Conservation (phyloP, 2,888 invertebrate species). For the Trichacis sp. region DNA sequence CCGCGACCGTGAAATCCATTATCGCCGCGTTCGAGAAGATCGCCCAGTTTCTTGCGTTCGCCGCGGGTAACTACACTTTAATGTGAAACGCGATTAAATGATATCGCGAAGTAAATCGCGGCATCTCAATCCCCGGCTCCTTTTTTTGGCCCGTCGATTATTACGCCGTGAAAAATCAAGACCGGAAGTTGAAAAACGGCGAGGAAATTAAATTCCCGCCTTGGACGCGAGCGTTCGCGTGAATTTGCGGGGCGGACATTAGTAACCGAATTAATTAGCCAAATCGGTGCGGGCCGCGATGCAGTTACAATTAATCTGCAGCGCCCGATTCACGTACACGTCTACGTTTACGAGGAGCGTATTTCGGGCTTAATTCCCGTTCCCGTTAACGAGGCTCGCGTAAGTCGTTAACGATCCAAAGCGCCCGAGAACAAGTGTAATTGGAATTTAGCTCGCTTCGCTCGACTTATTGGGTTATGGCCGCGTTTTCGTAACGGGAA, state of each 20-base stretch:
- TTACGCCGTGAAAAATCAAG: not conserved
- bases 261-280: slow-evolving; percentile 68
- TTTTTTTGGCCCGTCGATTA: not conserved
- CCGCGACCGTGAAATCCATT: slow-evolving; percentile 56
- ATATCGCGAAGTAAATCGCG: slow-evolving; percentile 7
- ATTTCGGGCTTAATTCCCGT: slow-evolving; percentile 41
- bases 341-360: slow-evolving; percentile 37
- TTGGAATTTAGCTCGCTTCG: too few species aligned
- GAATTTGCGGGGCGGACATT: slow-evolving; percentile 52
- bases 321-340: slow-evolving; percentile 50
- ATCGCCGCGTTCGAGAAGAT: slow-evolving; percentile 43
- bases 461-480: too few species aligned
- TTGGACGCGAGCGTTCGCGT: slow-evolving; percentile 28
- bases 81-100: slow-evolving; percentile 15
- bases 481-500: too few species aligned
- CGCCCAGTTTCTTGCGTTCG: slow-evolving; percentile 6
- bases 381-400: slow-evolving; percentile 37
- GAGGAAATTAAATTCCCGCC: slow-evolving; percentile 37
- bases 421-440: not conserved
- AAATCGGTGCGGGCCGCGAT: slow-evolving; percentile 65
- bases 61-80: slow-evolving; percentile 20
- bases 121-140: not conserved
- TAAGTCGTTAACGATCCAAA: slow-evolving; percentile 24
- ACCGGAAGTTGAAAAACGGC: slow-evolving; percentile 2
- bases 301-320: slow-evolving; percentile 68